Evolutionary conservation across 2,888 invertebrate species (phyloP), one percentile per base, ranked within the genome.

Genomic region (Acleris laterana): DNA sequence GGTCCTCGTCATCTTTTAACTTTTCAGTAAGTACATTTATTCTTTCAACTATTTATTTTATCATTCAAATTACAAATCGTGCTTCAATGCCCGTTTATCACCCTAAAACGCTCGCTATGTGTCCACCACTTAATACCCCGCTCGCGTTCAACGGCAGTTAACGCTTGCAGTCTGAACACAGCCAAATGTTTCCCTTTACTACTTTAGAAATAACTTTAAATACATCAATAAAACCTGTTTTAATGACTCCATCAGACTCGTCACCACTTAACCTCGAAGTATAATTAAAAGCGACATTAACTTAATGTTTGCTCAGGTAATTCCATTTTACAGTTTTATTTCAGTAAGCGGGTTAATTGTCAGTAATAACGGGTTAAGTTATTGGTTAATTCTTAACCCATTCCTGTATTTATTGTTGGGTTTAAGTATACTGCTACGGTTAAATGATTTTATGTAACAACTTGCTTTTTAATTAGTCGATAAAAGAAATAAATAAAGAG

Each of bases 181-280:
- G 32, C 32, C 32, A 9, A 32, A 7, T 32, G 32, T 9, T 32
- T 38, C 1, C 38, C 13, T 38, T 38, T 38, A 38, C 13, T 38
- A 38, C 38, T 38, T 38, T 38, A 38, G 13, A 9, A 49, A 49
- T 49, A 19, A 49, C 11, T 20, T 49, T 49, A 20, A 49, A 49
- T 49, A 49, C 19, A 13, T 11, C 38, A 38, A 38, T 38, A 38
- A 49, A 19, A 48, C 32, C 22, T 19, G 42, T 50, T 46, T 63
- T 56, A 56, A 63, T 17, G 22, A n/a, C 19, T 48, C 62, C 56
- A 56, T 63, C 56, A 56, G 50, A 63, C 49, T 56, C 56, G 62
- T 63, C 56, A 63, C 49, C 56, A 63, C 49, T 49, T 49, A 63
- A 49, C 62, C 62, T 56, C 48, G 20, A 56, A 42, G 19, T 5